Evolutionary conservation across 2,888 invertebrate species (phyloP).

Genomic region (Clistopyga incitator): DNA sequence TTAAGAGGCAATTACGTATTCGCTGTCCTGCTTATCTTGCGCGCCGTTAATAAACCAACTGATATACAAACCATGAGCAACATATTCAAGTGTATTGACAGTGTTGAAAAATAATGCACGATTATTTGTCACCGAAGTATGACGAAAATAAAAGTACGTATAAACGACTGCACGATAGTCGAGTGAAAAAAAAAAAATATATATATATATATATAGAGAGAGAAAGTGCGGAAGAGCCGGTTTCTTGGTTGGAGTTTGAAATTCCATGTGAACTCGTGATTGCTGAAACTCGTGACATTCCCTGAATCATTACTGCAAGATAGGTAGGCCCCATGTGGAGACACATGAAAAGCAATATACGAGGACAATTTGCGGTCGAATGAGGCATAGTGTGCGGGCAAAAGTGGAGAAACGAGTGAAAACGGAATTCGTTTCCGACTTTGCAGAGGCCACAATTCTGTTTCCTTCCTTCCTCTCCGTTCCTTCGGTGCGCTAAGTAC

Average conservation of each 20-base stretch:
- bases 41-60: not conserved
- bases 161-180: not conserved
- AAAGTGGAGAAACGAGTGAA: constrained; percentile 66
- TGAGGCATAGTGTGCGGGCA: constrained; percentile 68
- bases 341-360: constrained; percentile 28
- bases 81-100: not conserved
- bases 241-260: not conserved
- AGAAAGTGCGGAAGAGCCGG: no score
- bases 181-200: no score
- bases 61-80: not conserved
- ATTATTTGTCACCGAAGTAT: not conserved
- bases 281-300: constrained; percentile 21
- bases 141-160: not conserved
- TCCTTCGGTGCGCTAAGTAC: constrained; percentile 66
- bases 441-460: constrained; percentile 33
- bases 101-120: not conserved
- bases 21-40: not conserved
- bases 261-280: constrained; percentile 5
- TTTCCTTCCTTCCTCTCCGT: constrained; percentile 62
- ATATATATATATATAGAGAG: no score
- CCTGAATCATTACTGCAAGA: constrained; percentile 14
- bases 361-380: constrained; percentile 45
- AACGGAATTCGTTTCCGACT: constrained; percentile 46
- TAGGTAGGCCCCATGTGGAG: constrained; percentile 16
- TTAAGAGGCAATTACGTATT: constrained; percentile 18